phyloP scores from a whole-genome alignment of 2,113 vertebrate species.

The Clinocottus analis region DNA sequence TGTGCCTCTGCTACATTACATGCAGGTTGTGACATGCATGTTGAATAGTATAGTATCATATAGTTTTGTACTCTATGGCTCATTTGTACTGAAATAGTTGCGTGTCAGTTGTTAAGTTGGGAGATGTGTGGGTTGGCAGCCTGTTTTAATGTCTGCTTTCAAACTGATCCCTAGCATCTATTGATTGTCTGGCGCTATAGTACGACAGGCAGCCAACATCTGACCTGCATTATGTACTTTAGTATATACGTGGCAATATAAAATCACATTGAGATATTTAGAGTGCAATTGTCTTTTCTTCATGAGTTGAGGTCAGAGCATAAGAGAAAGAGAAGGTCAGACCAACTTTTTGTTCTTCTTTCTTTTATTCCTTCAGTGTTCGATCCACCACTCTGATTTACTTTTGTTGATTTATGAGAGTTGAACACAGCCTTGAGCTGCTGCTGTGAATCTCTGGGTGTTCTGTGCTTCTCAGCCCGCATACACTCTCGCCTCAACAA shows the following conservation, averaged over 20 bases:
- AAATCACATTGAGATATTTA: not conserved
- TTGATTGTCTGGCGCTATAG: no score
- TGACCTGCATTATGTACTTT: not conserved
- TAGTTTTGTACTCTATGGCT: no score
- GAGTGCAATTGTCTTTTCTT: not conserved
- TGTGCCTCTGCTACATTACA: no score
- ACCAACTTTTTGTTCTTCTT: constrained; percentile 10
- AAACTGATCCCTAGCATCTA: no score
- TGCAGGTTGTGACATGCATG: not conserved
- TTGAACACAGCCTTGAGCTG: constrained; percentile 12
- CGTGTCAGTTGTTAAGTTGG: no score
- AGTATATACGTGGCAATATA: not conserved
- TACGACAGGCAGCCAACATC: not conserved
- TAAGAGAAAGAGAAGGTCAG: not conserved
- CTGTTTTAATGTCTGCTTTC: no score
- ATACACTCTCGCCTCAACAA: not conserved
- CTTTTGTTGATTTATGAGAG: constrained; percentile 37
- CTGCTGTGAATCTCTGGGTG: constrained; percentile 24
- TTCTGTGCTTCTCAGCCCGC: constrained; percentile 10
- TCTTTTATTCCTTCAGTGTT: not conserved
- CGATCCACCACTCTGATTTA: constrained; percentile 17
- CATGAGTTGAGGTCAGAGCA: not conserved
- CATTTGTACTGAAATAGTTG: no score
- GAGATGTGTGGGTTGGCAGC: no score
- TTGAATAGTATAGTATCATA: not conserved